A percentile compares a stretch with the other conserved stretches of the same genome.
Conservation (phyloP, 2,888 invertebrate species). For the Tanypteryx hageni region DNA sequence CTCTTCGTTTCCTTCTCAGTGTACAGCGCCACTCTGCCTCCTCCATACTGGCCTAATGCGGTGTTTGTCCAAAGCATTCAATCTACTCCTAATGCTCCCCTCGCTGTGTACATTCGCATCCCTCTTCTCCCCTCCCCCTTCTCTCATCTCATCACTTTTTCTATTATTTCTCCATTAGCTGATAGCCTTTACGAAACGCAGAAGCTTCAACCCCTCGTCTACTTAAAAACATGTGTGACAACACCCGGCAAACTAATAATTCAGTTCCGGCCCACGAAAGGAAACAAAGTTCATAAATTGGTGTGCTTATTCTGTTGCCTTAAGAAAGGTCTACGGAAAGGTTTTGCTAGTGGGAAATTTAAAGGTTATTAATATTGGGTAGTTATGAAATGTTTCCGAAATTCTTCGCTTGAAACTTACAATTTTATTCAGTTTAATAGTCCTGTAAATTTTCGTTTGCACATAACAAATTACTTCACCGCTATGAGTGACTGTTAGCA, state of each 20-base stretch:
- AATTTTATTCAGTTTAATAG: too few species aligned
- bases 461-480: too few species aligned
- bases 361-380: too few species aligned
- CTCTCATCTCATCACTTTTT: not conserved
- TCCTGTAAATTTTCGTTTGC: too few species aligned
- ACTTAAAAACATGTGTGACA: not conserved
- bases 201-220: not conserved
- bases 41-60: constrained; percentile 8
- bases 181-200: constrained; percentile 12
- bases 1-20: not conserved
- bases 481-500: too few species aligned
- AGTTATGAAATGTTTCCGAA: too few species aligned
- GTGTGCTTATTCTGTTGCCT: not conserved
- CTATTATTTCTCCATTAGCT: constrained; percentile 27
- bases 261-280: not conserved
- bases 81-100: constrained; percentile 28
- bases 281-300: not conserved
- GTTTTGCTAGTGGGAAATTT: too few species aligned
- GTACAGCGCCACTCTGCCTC: not conserved
- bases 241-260: not conserved
- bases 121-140: too few species aligned
- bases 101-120: not conserved
- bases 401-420: too few species aligned
- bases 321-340: too few species aligned
- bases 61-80: constrained; percentile 32